A percentile compares a stretch with the other conserved stretches of the same genome.
Conservation (phyloP, 1,140 invertebrate genomes). For the Zaprionus africanus region DNA sequence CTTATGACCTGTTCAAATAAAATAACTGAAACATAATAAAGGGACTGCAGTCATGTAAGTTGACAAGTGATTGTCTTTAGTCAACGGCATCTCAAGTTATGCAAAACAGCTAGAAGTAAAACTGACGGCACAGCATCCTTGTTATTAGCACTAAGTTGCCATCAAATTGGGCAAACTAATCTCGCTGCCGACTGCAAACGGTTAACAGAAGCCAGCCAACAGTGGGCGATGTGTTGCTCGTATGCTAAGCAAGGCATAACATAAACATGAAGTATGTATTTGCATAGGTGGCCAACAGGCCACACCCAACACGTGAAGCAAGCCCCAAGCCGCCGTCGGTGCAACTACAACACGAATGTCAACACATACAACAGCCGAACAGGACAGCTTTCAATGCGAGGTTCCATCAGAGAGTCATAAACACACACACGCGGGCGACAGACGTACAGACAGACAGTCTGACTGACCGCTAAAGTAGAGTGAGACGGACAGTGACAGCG, state of each 20-base stretch:
- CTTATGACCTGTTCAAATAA: too few species aligned
- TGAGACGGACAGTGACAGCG: neutral
- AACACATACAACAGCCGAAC: conserved; percentile 37
- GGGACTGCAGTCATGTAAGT: neutral
- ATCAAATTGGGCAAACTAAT: conserved; percentile 83
- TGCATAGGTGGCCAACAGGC: conserved; percentile 63
- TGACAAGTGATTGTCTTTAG: conserved; percentile 26
- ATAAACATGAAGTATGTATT: conserved; percentile 68
- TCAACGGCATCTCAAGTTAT: conserved; percentile 49
- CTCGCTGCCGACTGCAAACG: conserved; percentile 17
- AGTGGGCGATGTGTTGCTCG: conserved; percentile 34
- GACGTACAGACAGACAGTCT: neutral
- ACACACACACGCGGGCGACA: conserved; percentile 5
- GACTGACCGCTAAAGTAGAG: conserved; percentile 24
- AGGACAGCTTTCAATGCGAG: conserved; percentile 51
- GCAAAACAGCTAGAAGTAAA: conserved; percentile 30
- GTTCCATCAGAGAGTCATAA: conserved; percentile 37
- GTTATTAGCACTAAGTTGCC: conserved; percentile 79
- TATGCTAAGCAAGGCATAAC: conserved; percentile 67
- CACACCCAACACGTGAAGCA: conserved; percentile 43
- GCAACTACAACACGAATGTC: conserved; percentile 71
- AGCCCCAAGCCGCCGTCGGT: conserved; percentile 1
- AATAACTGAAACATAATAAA: neutral
- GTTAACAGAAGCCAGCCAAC: neutral
- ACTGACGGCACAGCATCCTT: conserved; percentile 36